Evolutionary conservation across 2,888 invertebrate species (phyloP).

Genomic region (Sicus ferrugineus): DNA sequence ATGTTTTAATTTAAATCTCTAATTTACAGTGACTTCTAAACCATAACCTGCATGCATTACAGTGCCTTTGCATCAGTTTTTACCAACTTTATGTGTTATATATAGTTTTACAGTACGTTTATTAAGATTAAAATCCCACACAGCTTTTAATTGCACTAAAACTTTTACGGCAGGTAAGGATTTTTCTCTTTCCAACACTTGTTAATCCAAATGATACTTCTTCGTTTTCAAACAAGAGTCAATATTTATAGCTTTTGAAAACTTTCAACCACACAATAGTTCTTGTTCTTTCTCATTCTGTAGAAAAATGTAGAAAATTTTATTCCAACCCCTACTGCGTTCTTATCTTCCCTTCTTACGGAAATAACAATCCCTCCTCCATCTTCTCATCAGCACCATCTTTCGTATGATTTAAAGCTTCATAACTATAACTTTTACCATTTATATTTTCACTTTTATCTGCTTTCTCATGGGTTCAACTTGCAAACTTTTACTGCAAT

Average conservation of each 20-base stretch:
- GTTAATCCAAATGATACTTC: no score
- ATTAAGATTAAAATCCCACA: no score
- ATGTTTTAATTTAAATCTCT: no score
- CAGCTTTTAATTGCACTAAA: no score
- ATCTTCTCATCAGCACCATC: not conserved
- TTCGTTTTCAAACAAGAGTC: no score
- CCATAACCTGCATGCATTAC: no score
- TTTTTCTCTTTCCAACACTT: no score
- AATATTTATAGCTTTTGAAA: not conserved
- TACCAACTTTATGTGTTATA: no score
- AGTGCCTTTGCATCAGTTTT: no score
- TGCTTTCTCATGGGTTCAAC: not conserved
- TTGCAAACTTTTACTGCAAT: not conserved
- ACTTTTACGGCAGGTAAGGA: no score
- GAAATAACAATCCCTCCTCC: not conserved
- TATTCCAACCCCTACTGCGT: not conserved
- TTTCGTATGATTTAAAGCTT: constrained; percentile 20
- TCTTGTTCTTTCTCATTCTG: not conserved
- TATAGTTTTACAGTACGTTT: no score
- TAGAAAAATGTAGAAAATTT: not conserved
- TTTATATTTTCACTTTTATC: constrained; percentile 3
- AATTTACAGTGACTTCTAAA: no score
- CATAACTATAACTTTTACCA: constrained; percentile 26
- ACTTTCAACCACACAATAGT: not conserved
- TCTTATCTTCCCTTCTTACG: not conserved